Percentiles rank a stretch among this genome's conserved stretches.
phyloP scores from a whole-genome alignment of 1,140 invertebrate species.

The Rhizoglyphus robini region DNA sequence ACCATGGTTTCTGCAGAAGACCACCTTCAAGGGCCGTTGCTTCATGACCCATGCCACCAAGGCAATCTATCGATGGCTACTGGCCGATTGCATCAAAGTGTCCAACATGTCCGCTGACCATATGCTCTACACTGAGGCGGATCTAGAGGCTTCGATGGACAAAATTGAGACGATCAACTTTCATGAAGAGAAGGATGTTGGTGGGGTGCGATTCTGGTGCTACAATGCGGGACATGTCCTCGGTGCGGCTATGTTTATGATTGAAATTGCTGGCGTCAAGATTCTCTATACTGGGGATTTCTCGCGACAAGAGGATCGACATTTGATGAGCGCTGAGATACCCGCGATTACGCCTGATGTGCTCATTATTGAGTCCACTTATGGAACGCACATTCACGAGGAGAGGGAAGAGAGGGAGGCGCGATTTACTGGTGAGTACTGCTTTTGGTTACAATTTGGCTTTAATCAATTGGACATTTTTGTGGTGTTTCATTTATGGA shows the following conservation, averaged over 20 bases:
- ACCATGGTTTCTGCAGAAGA: slow-evolving; percentile 95
- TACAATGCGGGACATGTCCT: slow-evolving; percentile 98
- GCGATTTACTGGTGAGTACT: slow-evolving; percentile 81
- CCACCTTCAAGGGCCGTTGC: slow-evolving; percentile 90
- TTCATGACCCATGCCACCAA: slow-evolving; percentile 99
- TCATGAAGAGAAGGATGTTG: slow-evolving; percentile 93
- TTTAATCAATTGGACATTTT: too few species aligned
- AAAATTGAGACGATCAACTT: slow-evolving; percentile 98
- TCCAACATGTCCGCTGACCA: slow-evolving; percentile 94
- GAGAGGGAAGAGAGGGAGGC: slow-evolving; percentile 89
- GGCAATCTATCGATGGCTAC: slow-evolving; percentile 95
- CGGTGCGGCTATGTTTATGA: slow-evolving; percentile 99
- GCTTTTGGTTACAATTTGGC: slow-evolving; percentile 27
- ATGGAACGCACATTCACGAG: slow-evolving; percentile 98
- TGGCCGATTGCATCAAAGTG: slow-evolving; percentile 94
- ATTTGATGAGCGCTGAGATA: slow-evolving; percentile 98
- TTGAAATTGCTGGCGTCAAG: slow-evolving; percentile 96
- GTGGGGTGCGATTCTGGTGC: slow-evolving; percentile 79
- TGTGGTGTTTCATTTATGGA: too few species aligned
- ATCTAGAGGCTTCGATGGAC: slow-evolving; percentile 93
- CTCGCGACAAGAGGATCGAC: slow-evolving; percentile 92
- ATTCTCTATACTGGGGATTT: slow-evolving; percentile 97
- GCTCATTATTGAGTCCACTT: slow-evolving; percentile 94
- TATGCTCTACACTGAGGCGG: slow-evolving; percentile 93
- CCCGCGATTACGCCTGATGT: slow-evolving; percentile 90